A percentile compares a stretch with the other conserved stretches of the same genome.
These are phyloP conservation scores for Heteromurus nitidus DNA, from an alignment of 2,888 invertebrate genomes.

Conservation along the genomic window DNA sequence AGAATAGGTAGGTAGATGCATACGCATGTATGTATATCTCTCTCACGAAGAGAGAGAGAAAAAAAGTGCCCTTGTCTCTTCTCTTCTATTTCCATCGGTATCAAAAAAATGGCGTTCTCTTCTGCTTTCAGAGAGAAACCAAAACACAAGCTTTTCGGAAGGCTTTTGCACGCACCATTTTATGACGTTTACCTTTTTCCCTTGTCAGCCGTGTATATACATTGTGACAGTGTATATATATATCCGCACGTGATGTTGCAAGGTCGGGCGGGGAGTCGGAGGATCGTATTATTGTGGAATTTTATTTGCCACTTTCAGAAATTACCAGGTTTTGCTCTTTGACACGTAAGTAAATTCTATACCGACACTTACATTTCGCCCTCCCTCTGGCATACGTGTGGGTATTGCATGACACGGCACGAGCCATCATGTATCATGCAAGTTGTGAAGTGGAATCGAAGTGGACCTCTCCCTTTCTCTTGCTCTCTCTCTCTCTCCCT, in stretches of 20 bases:
- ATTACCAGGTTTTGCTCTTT: constrained; percentile 56
- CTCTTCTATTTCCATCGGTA: no score
- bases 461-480: constrained; percentile 24
- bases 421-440: constrained; percentile 13
- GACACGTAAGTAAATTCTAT: constrained; percentile 45
- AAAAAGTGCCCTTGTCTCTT: no score
- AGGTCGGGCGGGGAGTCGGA: constrained; percentile 32
- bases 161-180: no score
- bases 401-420: constrained; percentile 40
- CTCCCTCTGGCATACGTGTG: constrained; percentile 22
- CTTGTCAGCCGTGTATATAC: neutral
- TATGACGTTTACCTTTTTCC: no score
- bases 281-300: constrained; percentile 49
- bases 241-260: constrained; percentile 30
- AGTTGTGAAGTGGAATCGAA: constrained; percentile 18
- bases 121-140: no score
- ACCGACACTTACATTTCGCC: neutral
- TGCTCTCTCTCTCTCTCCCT: neutral
- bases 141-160: no score
- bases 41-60: no score
- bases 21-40: no score
- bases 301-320: constrained; percentile 54
- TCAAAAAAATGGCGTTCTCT: no score
- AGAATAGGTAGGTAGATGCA: no score
- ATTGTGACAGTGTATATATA: neutral